A percentile compares a stretch with the other conserved stretches of the same genome.
Conservation (phyloP, 2,888 invertebrate genomes). For the Urechis unicinctus region DNA sequence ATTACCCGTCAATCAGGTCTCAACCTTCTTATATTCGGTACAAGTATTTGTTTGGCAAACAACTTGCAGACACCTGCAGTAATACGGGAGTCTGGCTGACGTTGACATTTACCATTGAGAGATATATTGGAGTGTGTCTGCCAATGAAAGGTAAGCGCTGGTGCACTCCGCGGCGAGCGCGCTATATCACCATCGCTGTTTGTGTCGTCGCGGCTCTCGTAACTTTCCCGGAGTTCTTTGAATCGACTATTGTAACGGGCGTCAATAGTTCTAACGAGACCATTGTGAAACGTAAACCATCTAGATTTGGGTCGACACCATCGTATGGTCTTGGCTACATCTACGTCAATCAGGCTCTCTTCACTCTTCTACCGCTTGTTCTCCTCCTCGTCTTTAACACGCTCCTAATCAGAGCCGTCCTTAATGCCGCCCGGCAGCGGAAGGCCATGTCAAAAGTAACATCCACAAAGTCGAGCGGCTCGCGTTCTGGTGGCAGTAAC, state of each 20-base stretch:
- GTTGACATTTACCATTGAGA: conserved; percentile 69
- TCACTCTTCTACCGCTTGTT: conserved; percentile 63
- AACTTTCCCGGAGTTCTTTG: conserved; percentile 64
- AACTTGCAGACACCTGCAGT: conserved; percentile 62
- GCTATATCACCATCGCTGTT: conserved; percentile 60
- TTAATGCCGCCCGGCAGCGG: conserved; percentile 54
- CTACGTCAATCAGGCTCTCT: conserved; percentile 40
- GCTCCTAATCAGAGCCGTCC: conserved; percentile 61
- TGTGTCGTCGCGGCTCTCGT: conserved; percentile 59
- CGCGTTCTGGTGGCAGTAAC: not conserved
- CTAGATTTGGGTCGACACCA: not conserved
- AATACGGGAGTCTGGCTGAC: conserved; percentile 71
- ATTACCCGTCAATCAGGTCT: conserved; percentile 8
- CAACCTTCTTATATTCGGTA: conserved; percentile 6
- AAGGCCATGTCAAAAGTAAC: not conserved
- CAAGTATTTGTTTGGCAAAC: conserved; percentile 54
- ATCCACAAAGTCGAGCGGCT: conserved; percentile 3
- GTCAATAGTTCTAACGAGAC: not conserved
- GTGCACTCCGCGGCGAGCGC: conserved; percentile 66
- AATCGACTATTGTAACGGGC: conserved; percentile 31
- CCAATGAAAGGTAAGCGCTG: conserved; percentile 64
- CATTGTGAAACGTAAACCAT: not conserved
- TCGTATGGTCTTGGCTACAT: conserved; percentile 13
- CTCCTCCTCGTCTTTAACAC: conserved; percentile 68
- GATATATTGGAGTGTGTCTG: conserved; percentile 70